A percentile compares a stretch with the other conserved stretches of the same genome.
These are phyloP conservation scores for Porites evermanni DNA, from an alignment of 92 coral and sea anemone genomes.

Conservation along the genomic window DNA sequence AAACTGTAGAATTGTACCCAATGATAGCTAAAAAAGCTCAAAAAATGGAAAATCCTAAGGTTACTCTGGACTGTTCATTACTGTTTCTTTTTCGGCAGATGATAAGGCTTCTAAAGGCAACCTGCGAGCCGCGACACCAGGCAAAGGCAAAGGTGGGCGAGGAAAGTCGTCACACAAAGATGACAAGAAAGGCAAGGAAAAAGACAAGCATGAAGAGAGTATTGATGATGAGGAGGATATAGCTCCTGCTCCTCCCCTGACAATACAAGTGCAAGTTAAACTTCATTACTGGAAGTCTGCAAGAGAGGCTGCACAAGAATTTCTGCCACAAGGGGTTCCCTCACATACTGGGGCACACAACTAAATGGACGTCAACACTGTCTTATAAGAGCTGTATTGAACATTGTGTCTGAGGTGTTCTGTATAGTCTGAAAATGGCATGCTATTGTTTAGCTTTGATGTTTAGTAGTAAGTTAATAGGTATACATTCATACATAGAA, in stretches of 20 bases:
- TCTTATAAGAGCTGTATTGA: not conserved
- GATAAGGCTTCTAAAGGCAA: slow-evolving; percentile 77
- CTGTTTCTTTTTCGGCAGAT: slow-evolving; percentile 33
- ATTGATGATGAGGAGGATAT: slow-evolving; percentile 77
- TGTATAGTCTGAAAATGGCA: not conserved
- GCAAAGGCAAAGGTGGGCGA: slow-evolving; percentile 72
- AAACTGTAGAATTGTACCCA: too few species aligned
- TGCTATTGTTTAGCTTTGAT: too few species aligned
- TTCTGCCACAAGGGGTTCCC: slow-evolving; percentile 24
- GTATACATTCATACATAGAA: too few species aligned
- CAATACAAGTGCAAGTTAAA: slow-evolving; percentile 65
- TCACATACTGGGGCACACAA: slow-evolving; percentile 27
- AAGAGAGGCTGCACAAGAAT: slow-evolving; percentile 79
- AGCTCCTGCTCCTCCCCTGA: slow-evolving; percentile 80
- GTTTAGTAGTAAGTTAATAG: too few species aligned
- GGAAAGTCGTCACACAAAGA: slow-evolving; percentile 75
- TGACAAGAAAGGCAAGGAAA: slow-evolving; percentile 77
- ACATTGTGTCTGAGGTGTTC: not conserved
- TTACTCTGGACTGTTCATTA: not conserved
- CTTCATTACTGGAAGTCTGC: slow-evolving; percentile 90
- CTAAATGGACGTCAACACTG: not conserved
- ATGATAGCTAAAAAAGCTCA: too few species aligned
- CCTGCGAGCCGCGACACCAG: slow-evolving; percentile 68
- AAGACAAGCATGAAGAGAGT: slow-evolving; percentile 77
- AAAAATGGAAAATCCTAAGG: not conserved